Base-by-base conservation (phyloP, 2,797 vertebrate genomes). In the Gymnocypris eckloni region DNA sequence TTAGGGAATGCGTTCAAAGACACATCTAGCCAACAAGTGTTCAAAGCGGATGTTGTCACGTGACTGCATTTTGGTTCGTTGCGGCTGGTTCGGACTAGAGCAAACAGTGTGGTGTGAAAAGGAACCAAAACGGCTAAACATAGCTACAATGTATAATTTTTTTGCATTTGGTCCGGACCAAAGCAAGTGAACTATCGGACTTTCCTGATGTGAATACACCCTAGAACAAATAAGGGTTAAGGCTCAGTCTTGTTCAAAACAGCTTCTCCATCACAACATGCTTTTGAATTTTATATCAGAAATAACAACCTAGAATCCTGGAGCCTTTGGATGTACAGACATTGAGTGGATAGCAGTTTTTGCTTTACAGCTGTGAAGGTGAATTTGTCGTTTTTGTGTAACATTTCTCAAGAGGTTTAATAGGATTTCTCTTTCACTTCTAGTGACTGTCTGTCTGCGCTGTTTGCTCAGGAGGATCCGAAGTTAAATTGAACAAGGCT, bases 341-440 rank as follows among this genome's bases (percentile, higher is more conserved):
- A 73, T 2, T 59, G 28, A 82, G 22, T 54, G 56, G 84, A 54
- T 48, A 64, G 72, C 73, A 16, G 41, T 79, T 77, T n/a, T 85
- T 88, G 86, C 54, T 89, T 88, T 50, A 84, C 69, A 87, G 76
- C 89, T 76, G 76, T 86, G 18, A 18, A 81, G 81, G 83, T 87
- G 84, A 81, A 82, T 91, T 87, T 41, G 75, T 76, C 85, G 41
- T 92, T 90, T 94, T 93, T 91, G 85, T 92, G 84, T 86, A 89
- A 89, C 85, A 80, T 90, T 93, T 90, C 83, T 85, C 89, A 25
- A 92, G 92, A 91, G 86, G 91, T 94, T 93, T 91, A 93, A 92
- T 91, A 87, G 86, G 88, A 92, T 91, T 92, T 92, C 76, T 73
- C 64, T 90, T 91, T 86, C 64, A 52, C 67, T 86, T 86, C 69